phyloP scores from a whole-genome alignment of 2,797 vertebrate genomes.

The Hyperoplus lanceolatus region DNA sequence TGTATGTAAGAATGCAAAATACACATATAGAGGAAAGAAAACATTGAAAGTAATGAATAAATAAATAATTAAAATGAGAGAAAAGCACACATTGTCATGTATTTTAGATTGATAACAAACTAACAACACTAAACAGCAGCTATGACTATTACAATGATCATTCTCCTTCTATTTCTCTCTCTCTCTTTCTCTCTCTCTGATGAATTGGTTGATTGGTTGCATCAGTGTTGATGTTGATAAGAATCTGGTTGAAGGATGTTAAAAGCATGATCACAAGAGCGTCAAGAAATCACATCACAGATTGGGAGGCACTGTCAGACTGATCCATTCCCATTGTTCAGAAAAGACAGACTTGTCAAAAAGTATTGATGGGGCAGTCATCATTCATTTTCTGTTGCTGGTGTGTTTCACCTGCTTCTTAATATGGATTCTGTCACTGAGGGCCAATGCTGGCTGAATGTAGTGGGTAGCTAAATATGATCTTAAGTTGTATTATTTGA shows the following conservation, averaged over 20 bases:
- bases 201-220: neutral
- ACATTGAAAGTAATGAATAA: too few relatives aligned
- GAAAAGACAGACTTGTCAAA: slow-evolving; percentile 45
- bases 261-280: neutral
- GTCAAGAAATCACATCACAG: slow-evolving; percentile 12
- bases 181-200: neutral
- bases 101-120: too few relatives aligned
- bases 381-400: slow-evolving; percentile 6
- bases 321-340: neutral
- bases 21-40: too few relatives aligned
- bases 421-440: slow-evolving; percentile 37
- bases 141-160: too few relatives aligned
- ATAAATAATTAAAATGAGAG: too few relatives aligned
- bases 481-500: slow-evolving; percentile 45
- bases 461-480: slow-evolving; percentile 14
- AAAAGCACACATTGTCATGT: too few relatives aligned
- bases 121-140: too few relatives aligned
- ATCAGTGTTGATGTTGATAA: neutral
- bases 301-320: slow-evolving; percentile 15
- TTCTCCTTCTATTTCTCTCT: neutral
- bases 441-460: slow-evolving; percentile 35
- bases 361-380: slow-evolving; percentile 60
- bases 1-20: too few relatives aligned
- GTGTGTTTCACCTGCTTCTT: slow-evolving; percentile 22
- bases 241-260: neutral